These are phyloP conservation scores for Saimiri boliviensis DNA, from an alignment of 2,113 vertebrate species.

Conservation along the genomic window DNA sequence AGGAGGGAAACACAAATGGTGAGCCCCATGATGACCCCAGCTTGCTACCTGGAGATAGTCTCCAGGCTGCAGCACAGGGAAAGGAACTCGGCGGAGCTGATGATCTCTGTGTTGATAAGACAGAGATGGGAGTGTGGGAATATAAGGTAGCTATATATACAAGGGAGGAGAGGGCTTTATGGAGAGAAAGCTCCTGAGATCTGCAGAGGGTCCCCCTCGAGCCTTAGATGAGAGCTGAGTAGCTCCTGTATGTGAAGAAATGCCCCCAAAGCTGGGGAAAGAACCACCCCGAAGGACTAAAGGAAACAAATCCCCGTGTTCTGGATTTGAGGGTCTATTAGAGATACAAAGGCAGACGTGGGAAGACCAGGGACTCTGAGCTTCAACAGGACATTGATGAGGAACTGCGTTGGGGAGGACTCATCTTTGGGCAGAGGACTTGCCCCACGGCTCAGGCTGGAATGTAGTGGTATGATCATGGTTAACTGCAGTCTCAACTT, in stretches of 20 bases:
- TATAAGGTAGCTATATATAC: rapidly evolving
- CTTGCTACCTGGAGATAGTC: neutral
- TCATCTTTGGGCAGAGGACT: neutral
- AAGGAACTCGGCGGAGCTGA: neutral
- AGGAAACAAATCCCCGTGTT: rapidly evolving
- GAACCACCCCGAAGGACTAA: neutral
- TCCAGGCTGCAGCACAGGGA: neutral
- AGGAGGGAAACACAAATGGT: neutral
- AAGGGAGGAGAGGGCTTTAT: too few species aligned
- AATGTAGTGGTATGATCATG: too few species aligned
- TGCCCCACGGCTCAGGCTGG: too few species aligned
- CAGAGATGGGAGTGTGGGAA: neutral
- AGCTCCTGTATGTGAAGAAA: neutral
- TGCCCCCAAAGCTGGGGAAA: neutral
- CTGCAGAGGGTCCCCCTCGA: too few species aligned
- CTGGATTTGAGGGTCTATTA: neutral
- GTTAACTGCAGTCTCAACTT: too few species aligned
- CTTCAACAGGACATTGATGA: neutral
- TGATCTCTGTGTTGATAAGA: neutral
- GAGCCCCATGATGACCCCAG: rapidly evolving
- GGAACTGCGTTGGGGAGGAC: neutral
- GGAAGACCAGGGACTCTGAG: neutral
- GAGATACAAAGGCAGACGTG: neutral
- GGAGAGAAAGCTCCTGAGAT: neutral
- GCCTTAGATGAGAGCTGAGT: neutral